Percentiles rank a stretch among this genome's conserved stretches.
These are phyloP conservation scores for Lasioglossum oenotherae DNA, from an alignment of 2,888 invertebrate genomes.

Conservation along the genomic window DNA sequence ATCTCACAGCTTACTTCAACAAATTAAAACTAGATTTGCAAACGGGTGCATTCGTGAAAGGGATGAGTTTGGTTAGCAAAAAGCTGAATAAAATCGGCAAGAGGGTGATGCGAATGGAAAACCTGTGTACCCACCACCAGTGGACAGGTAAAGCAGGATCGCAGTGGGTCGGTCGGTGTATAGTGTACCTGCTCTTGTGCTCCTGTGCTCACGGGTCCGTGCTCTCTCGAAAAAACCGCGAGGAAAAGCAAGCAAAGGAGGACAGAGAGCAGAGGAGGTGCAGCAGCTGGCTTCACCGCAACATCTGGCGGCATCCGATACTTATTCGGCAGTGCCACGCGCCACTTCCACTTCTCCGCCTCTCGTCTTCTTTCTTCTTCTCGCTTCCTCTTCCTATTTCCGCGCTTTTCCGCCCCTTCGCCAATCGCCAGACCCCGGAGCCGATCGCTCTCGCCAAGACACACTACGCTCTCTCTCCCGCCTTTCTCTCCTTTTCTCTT, in stretches of 20 bases:
- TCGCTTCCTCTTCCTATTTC: conserved; percentile 55
- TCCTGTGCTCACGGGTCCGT: background rate
- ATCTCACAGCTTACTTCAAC: too few species aligned
- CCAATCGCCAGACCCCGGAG: background rate
- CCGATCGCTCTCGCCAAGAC: background rate
- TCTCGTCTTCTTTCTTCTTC: conserved; percentile 54
- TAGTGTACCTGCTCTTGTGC: conserved; percentile 58
- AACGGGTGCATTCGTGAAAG: too few species aligned
- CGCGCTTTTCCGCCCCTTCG: conserved; percentile 55
- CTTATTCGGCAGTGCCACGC: conserved; percentile 81
- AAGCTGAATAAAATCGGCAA: background rate
- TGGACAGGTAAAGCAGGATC: conserved; percentile 46
- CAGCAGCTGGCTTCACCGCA: conserved; percentile 77
- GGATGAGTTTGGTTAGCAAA: background rate
- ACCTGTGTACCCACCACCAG: conserved; percentile 45
- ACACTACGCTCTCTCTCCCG: background rate
- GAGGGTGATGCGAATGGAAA: background rate
- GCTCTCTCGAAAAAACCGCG: conserved; percentile 69
- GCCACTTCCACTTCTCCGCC: conserved; percentile 78
- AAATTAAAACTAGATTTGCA: too few species aligned
- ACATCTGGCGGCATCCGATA: conserved; percentile 80
- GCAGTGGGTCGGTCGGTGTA: conserved; percentile 27
- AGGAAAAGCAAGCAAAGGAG: conserved; percentile 71
- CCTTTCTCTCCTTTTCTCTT: background rate
- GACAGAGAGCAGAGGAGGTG: conserved; percentile 62